phyloP scores from a whole-genome alignment of 2,888 invertebrate genomes.

The Chrysolina americana region DNA sequence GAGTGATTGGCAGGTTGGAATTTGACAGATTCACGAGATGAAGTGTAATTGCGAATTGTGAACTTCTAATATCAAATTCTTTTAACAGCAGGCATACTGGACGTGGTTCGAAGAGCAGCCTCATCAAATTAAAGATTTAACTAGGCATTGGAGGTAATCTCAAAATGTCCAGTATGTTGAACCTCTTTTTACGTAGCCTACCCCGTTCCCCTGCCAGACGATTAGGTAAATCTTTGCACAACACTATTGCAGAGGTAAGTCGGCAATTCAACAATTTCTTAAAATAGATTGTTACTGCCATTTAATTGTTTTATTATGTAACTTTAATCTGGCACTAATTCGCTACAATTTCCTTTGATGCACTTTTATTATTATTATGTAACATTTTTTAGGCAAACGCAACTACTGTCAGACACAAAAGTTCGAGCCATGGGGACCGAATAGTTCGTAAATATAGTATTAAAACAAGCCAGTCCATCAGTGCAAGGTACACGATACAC shows the following conservation, averaged over 20 bases:
- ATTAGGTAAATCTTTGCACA: conserved; percentile 62
- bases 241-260: conserved; percentile 63
- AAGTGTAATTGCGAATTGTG: background rate
- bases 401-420: conserved; percentile 30
- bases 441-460: conserved; percentile 53
- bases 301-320: conserved; percentile 25
- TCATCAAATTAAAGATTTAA: background rate
- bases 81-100: conserved; percentile 9
- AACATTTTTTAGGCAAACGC: conserved; percentile 43
- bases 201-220: conserved; percentile 65
- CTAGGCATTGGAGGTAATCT: conserved; percentile 6
- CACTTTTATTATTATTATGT: too few species aligned
- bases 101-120: conserved; percentile 1
- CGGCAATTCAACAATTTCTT: conserved; percentile 17
- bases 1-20: background rate
- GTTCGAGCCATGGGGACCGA: conserved; percentile 48
- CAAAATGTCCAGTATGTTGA: conserved; percentile 66
- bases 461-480: conserved; percentile 45
- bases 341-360: background rate
- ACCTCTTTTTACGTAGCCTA: conserved; percentile 69
- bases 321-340: background rate
- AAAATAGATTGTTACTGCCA: conserved; percentile 14
- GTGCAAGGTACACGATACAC: conserved; percentile 47
- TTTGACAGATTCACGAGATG: conserved; percentile 14
- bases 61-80: conserved; percentile 8